Evolutionary conservation across 2,113 vertebrate genomes (phyloP).

Genomic region (Corvus hawaiiensis): DNA sequence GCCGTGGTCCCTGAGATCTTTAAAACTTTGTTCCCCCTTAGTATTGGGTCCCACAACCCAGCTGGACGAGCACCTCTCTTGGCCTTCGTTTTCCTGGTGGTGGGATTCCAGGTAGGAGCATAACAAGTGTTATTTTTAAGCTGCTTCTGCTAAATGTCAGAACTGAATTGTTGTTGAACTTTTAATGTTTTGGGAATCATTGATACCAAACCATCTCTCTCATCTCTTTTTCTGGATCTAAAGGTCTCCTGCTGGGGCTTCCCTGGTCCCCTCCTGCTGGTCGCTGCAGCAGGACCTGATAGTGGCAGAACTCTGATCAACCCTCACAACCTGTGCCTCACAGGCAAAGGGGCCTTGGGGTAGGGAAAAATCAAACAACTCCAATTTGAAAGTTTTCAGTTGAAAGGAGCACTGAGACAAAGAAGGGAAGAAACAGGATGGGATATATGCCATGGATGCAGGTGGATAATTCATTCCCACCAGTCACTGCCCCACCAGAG

Average conservation of each 20-base stretch:
- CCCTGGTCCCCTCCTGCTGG: background rate
- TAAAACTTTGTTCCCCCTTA: background rate
- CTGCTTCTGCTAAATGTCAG: background rate
- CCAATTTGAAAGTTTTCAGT: background rate
- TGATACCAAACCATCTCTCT: background rate
- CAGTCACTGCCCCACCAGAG: background rate
- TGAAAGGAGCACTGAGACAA: background rate
- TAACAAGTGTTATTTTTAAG: background rate
- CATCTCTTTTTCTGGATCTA: background rate
- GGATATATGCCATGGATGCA: accelerated
- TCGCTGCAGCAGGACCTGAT: background rate
- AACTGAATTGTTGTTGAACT: background rate
- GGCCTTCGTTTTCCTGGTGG: accelerated
- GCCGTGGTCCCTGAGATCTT: background rate
- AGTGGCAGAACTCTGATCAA: background rate
- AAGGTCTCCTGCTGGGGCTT: background rate
- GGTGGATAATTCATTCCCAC: background rate
- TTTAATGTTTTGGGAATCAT: accelerated
- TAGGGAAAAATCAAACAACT: background rate
- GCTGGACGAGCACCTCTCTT: background rate
- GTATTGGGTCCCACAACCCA: background rate
- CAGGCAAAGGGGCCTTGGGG: background rate
- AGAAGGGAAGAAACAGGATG: background rate
- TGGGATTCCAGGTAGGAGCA: background rate
- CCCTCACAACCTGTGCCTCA: background rate